A percentile compares a stretch with the other conserved stretches of the same genome.
These are phyloP conservation scores for Meleagris gallopavo DNA, from an alignment of 2,113 vertebrate genomes.

Conservation along the genomic window DNA sequence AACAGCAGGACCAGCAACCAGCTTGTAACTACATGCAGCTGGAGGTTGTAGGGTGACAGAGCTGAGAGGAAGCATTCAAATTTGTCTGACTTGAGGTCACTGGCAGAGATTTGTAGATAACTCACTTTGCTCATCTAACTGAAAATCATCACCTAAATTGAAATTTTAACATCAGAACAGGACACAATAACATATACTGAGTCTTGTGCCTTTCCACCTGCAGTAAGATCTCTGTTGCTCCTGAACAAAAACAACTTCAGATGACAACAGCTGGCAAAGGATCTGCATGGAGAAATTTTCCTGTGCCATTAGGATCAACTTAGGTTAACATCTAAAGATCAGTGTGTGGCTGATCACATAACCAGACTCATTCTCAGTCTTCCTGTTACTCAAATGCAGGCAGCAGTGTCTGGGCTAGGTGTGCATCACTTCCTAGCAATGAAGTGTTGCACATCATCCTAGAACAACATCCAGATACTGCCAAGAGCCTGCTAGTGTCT, in stretches of 20 bases:
- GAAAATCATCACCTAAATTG: background rate
- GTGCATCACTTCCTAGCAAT: background rate
- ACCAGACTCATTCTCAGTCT: background rate
- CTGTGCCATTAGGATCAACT: rapidly evolving
- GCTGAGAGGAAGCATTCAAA: rapidly evolving
- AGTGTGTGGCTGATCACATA: too few species aligned
- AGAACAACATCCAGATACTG: background rate
- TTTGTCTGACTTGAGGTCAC: background rate
- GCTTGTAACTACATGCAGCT: background rate
- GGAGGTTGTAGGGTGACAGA: background rate
- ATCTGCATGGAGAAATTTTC: background rate
- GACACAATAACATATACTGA: background rate
- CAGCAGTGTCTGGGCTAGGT: background rate
- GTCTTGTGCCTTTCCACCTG: background rate
- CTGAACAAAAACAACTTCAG: background rate
- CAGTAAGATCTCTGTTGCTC: background rate
- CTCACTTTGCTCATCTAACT: background rate
- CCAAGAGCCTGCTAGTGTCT: background rate
- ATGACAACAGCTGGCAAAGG: rapidly evolving
- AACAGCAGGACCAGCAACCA: background rate
- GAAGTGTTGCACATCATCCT: background rate
- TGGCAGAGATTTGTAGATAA: background rate
- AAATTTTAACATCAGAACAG: background rate
- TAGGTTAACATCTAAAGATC: background rate
- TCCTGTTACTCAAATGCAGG: background rate